Conservation (phyloP, 1,140 invertebrate species). For the Atta colombica region DNA sequence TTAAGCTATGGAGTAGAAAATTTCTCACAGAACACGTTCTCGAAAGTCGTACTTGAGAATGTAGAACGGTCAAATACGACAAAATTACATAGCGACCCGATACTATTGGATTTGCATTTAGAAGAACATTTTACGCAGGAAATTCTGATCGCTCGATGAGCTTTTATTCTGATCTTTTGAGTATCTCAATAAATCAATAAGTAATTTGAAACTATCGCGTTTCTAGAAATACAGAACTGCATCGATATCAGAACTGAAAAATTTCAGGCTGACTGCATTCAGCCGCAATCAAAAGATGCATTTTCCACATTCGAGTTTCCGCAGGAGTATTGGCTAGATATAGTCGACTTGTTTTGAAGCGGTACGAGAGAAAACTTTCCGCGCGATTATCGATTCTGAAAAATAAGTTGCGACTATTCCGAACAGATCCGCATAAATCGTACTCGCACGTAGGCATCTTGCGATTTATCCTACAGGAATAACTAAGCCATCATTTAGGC, state of each 20-base stretch:
- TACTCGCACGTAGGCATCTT: slow-evolving; percentile 3
- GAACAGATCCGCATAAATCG: slow-evolving; percentile 38
- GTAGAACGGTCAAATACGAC: background rate
- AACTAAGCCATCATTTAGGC: background rate
- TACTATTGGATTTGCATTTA: slow-evolving; percentile 12
- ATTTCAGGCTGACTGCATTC: background rate
- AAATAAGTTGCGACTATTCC: slow-evolving; percentile 44
- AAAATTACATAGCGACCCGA: background rate
- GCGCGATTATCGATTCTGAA: slow-evolving; percentile 44
- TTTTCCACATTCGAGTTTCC: slow-evolving; percentile 9
- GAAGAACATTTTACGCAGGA: background rate
- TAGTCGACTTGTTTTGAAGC: slow-evolving; percentile 38
- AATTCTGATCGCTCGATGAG: background rate
- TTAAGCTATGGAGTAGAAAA: background rate
- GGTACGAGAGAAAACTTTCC: slow-evolving; percentile 21
- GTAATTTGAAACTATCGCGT: background rate
- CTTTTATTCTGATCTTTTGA: slow-evolving; percentile 4
- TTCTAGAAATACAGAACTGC: background rate
- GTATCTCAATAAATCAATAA: slow-evolving; percentile 24
- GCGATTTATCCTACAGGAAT: background rate
- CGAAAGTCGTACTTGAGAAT: background rate
- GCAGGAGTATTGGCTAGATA: background rate
- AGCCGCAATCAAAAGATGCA: slow-evolving; percentile 1
- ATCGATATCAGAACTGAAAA: slow-evolving; percentile 14
- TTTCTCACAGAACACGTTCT: background rate